Base-by-base conservation (phyloP, 2,797 vertebrate species). In the Somateria mollissima region DNA sequence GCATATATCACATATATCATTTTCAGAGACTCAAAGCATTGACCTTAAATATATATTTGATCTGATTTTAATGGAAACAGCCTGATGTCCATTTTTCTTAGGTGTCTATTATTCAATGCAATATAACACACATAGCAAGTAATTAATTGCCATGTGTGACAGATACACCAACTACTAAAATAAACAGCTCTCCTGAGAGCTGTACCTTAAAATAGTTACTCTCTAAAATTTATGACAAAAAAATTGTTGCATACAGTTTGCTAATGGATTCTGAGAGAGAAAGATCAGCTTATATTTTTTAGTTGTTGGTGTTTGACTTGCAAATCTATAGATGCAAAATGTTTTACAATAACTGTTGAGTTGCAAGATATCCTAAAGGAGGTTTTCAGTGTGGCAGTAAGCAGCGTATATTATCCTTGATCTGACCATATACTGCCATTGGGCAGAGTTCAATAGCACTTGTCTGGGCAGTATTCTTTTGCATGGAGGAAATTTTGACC, bases 241-340 rank as follows among this genome's bases (percentile, higher is more conserved):
- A 47, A 47, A 47, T 3, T 75, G 21, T 80, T 69, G 13, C 32
- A 28, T 62, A 3, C 13, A 45, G 14, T 69, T 83, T 72, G 39
- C 20, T 91, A 83, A 73, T 64, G n/a, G 73, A 88, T 73, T 78
- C 62, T 43, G 16, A 28, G 22, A 66, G 78, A 80, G 54, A 62
- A 89, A 85, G 19, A 89, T 66, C 66, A 84, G 45, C 30, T 89
- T 91, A 73, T 70, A 62, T 72, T 88, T 93, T 91, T 87, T 92
- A 61, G 28, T 15, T 51, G 32, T n/a, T 84, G 65, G 57, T 41
- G 69, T 77, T 93, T 94, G 62, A 93, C 78, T 90, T 95, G 58
- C 36, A 94, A 93, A 95, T 88, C 4, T 8, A 62, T 78, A 53
- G 45, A 73, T 76, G 37, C 4, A 76, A 87, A 95, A 56, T 27